Evolutionary conservation across 2,888 invertebrate genomes (phyloP), one percentile per base, ranked within the genome.

Genomic region (Hirtodrosophila histrioides): DNA sequence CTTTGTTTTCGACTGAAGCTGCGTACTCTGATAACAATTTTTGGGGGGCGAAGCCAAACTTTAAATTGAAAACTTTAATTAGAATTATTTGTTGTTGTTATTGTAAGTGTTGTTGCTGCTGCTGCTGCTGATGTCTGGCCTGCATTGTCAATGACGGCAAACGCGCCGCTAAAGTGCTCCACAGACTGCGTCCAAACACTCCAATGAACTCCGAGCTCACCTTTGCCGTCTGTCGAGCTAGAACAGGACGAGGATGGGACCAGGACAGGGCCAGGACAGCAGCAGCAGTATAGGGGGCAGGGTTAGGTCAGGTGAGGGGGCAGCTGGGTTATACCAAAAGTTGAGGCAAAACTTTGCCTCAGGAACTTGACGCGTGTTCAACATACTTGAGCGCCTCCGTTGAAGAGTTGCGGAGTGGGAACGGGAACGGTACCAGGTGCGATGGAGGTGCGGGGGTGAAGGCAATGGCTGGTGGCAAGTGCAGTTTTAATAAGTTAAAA

Each of bases 1-100:
- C 78, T 75, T 84, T 81, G 84, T 79, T 79, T 83, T 67, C 75
- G 51, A 43, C 67, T 60, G 63, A 54, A 64, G 63, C 77, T 78
- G 73, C 70, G 68, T 56, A 67, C 63, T 61, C 66, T 82, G 83
- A 79, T 84, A 83, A 78, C 86, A 84, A 63, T 68, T 70, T 69
- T 76, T 67, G 70, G 74, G 58, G 41, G 56, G 55, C 51, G 44
- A 17, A 45, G 61, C 67, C 70, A 73, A 88, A 85, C 81, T 85
- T 88, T 69, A 85, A 85, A 85, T 85, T 88, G 88, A 85, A 88
- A 85, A 85, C 84, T 88, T 85, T 85, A 86, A 85, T 88, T 85
- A 85, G 86, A 85, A 85, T 80, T 83, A 78, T 88, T 31, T 31
- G 31, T 5, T 69, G 64, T n/a, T 41, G 60, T 17, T 56, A 57